Percentiles rank a stretch among this genome's conserved stretches.
These are phyloP conservation scores for Hedya salicella DNA, from an alignment of 2,888 invertebrate genomes.

Conservation along the genomic window DNA sequence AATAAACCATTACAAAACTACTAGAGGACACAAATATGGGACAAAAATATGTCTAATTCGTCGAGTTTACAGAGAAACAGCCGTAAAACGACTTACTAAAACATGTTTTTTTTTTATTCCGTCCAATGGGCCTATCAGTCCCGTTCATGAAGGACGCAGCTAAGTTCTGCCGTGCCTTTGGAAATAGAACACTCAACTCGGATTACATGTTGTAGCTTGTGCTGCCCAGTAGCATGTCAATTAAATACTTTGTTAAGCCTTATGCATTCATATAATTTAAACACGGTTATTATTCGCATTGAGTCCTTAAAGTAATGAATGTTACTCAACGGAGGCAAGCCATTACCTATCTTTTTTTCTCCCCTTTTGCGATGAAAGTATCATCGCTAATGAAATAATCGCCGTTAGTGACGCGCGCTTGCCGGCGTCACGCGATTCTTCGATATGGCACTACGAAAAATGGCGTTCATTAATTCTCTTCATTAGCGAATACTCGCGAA, in stretches of 20 bases:
- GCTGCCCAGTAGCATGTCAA: slow-evolving; percentile 62
- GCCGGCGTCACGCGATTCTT: slow-evolving; percentile 65
- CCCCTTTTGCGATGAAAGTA: slow-evolving; percentile 38
- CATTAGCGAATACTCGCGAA: slow-evolving; percentile 66
- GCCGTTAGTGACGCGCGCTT: slow-evolving; percentile 55
- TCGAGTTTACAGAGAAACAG: too few species aligned
- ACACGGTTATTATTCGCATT: slow-evolving; percentile 34
- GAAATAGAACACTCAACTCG: too few species aligned
- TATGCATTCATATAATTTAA: slow-evolving; percentile 26
- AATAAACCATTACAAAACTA: too few species aligned
- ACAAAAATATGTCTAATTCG: too few species aligned
- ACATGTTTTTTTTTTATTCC: too few species aligned
- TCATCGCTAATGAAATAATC: slow-evolving; percentile 56
- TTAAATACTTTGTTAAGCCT: slow-evolving; percentile 6
- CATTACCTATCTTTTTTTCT: slow-evolving; percentile 31
- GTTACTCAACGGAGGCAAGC: slow-evolving; percentile 21
- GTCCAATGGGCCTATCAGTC: too few species aligned
- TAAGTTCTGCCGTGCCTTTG: slow-evolving; percentile 78
- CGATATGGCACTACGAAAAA: slow-evolving; percentile 67
- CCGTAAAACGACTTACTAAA: too few species aligned
- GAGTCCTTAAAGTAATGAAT: slow-evolving; percentile 39
- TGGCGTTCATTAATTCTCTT: slow-evolving; percentile 70
- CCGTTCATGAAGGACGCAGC: too few species aligned
- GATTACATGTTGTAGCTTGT: slow-evolving; percentile 77
- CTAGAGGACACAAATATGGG: too few species aligned